These are phyloP conservation scores for Cotesia chilonis DNA, from an alignment of 1,140 invertebrate genomes.

Conservation along the genomic window DNA sequence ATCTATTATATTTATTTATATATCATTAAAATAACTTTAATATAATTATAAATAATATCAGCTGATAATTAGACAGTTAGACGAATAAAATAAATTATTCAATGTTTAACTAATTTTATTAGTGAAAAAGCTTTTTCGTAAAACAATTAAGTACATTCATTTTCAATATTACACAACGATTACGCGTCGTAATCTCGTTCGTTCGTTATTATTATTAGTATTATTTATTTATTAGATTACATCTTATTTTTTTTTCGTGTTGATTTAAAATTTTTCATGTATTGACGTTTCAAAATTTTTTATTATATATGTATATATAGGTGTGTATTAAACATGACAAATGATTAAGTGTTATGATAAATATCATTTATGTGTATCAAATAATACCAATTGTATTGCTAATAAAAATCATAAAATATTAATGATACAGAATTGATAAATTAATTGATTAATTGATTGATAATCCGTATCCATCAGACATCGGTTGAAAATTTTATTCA, in stretches of 20 bases:
- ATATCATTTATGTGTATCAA: constrained; percentile 21
- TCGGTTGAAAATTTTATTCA: too few relatives aligned
- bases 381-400: constrained; percentile 18
- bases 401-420: too few relatives aligned
- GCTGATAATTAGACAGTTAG: neutral
- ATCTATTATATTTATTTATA: neutral
- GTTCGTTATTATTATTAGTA: constrained; percentile 31
- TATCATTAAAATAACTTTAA: neutral
- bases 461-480: too few relatives aligned
- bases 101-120: constrained; percentile 58
- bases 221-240: constrained; percentile 20
- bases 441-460: too few relatives aligned
- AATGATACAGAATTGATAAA: too few relatives aligned
- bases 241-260: constrained; percentile 8
- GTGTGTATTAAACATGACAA: constrained; percentile 24
- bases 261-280: neutral
- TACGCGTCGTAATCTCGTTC: constrained; percentile 43
- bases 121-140: constrained; percentile 57
- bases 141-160: constrained; percentile 59
- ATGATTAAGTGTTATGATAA: constrained; percentile 27
- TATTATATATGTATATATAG: constrained; percentile 20
- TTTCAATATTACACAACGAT: constrained; percentile 52
- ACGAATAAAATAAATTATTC: constrained; percentile 9
- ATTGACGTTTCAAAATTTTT: constrained; percentile 11
- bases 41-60: neutral